Percentiles rank a stretch among this genome's conserved stretches.
Conservation (phyloP, 2,113 vertebrate species). For the Dipodomys stephensi region DNA sequence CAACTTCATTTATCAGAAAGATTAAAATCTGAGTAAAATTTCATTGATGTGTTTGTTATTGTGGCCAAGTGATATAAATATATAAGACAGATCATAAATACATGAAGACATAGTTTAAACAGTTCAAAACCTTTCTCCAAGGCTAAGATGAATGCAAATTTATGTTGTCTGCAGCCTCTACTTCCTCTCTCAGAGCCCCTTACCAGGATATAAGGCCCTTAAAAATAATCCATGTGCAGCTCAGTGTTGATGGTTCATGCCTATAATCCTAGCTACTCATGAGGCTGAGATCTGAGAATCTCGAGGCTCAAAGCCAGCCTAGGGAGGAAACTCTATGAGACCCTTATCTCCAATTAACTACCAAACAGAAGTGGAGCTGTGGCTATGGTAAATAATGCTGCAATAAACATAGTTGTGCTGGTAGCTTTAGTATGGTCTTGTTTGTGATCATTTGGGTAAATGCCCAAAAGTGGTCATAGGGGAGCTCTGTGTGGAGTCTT, state of each 20-base stretch:
- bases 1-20: slow-evolving; percentile 50
- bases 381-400: too few relatives aligned
- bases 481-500: too few relatives aligned
- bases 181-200: background rate
- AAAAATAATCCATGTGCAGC: background rate
- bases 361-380: too few relatives aligned
- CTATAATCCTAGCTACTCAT: too few relatives aligned
- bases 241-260: too few relatives aligned
- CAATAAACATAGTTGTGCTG: too few relatives aligned
- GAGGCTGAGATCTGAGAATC: too few relatives aligned
- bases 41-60: background rate
- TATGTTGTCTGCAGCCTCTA: background rate
- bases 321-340: too few relatives aligned
- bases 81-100: background rate
- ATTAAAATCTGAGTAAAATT: slow-evolving; percentile 54
- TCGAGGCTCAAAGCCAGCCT: background rate
- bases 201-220: background rate
- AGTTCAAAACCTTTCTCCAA: slow-evolving; percentile 1
- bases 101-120: background rate
- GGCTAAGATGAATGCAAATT: background rate
- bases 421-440: too few relatives aligned
- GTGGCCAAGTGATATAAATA: slow-evolving; percentile 1
- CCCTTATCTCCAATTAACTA: too few relatives aligned
- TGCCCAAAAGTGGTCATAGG: too few relatives aligned
- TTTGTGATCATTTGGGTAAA: too few relatives aligned